A percentile compares a stretch with the other conserved stretches of the same genome.
Evolutionary conservation across 2,113 vertebrate species (phyloP).

Genomic region (Sminthopsis crassicaudata): DNA sequence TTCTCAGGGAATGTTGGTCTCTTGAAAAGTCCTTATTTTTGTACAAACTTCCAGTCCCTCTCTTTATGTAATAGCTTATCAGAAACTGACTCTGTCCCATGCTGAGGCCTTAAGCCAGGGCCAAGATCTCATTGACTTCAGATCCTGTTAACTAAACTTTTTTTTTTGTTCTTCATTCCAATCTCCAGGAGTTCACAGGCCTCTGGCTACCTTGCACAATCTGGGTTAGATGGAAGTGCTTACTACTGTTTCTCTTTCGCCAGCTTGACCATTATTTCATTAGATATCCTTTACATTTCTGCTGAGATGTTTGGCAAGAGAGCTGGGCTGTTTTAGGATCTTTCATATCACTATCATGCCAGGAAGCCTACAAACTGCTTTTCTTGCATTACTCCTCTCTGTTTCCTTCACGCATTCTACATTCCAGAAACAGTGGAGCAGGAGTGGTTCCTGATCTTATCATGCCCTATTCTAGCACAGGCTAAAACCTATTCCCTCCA

Average conservation of each 20-base stretch:
- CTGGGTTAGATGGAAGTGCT: neutral
- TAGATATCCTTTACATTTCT: neutral
- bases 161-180: neutral
- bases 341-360: neutral
- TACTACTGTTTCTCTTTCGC: neutral
- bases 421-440: neutral
- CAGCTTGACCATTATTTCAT: neutral
- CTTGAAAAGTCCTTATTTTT: neutral
- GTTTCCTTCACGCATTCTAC: neutral
- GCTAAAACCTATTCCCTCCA: neutral
- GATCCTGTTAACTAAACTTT: neutral
- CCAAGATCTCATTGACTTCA: neutral
- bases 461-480: neutral
- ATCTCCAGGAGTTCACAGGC: neutral
- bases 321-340: neutral
- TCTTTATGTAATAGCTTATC: neutral
- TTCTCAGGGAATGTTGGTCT: neutral
- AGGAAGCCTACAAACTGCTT: neutral
- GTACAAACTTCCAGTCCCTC: neutral
- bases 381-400: neutral
- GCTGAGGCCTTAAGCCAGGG: neutral
- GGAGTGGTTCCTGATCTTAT: neutral
- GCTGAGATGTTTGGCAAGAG: neutral
- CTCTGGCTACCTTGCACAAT: neutral
- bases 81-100: neutral